phyloP scores from a whole-genome alignment of 2,797 vertebrate genomes.

The Cirrhinus mrigala region DNA sequence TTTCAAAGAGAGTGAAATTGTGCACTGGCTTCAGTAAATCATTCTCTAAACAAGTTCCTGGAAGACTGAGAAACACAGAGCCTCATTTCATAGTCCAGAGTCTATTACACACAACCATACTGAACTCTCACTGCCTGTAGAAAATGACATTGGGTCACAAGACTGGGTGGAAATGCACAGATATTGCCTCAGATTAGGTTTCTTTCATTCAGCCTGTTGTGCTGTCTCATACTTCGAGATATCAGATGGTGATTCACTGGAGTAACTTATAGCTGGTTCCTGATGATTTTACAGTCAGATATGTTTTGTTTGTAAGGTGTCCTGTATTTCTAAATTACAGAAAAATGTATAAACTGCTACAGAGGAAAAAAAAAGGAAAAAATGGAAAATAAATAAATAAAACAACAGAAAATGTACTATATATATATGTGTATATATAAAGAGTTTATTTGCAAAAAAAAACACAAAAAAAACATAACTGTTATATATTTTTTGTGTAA shows the following conservation, averaged over 20 bases:
- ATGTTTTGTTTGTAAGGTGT: background rate
- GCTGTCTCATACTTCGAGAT: background rate
- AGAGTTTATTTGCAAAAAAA: too few species aligned
- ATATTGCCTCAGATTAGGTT: background rate
- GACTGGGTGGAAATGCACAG: background rate
- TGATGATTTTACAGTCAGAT: background rate
- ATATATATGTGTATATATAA: too few species aligned
- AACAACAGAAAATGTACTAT: too few species aligned
- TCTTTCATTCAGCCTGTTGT: background rate
- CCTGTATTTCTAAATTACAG: background rate
- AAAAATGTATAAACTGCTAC: background rate
- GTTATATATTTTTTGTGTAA: too few species aligned
- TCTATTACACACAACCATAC: background rate
- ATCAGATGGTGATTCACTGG: background rate
- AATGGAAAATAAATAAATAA: too few species aligned
- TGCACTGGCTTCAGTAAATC: slow-evolving; percentile 1
- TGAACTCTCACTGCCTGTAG: background rate
- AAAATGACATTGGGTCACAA: background rate
- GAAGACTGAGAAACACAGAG: background rate
- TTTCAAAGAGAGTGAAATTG: background rate
- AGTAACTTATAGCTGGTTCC: background rate
- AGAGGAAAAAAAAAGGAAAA: too few species aligned
- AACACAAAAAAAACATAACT: too few species aligned
- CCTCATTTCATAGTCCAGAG: background rate
- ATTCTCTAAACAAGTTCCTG: background rate